phyloP scores from a whole-genome alignment of 2,797 vertebrate genomes.

The Esox masquinongy region DNA sequence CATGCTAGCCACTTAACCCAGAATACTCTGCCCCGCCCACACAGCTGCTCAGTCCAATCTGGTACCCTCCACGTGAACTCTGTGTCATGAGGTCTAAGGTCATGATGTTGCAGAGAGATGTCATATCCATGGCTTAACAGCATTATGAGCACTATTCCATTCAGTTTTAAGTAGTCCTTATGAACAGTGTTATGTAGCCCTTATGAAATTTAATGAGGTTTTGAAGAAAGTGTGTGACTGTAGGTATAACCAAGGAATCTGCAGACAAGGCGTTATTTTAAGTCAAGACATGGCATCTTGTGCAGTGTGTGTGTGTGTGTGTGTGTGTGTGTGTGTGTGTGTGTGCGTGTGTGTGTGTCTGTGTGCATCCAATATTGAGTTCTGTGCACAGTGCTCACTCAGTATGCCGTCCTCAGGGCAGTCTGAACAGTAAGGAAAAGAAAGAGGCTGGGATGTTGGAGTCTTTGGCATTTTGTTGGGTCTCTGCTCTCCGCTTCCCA shows the following conservation, averaged over 20 bases:
- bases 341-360: background rate
- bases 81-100: background rate
- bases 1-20: constrained; percentile 59
- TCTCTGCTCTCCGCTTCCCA: constrained; percentile 15
- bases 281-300: background rate
- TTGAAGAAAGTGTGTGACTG: background rate
- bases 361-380: constrained; percentile 9
- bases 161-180: background rate
- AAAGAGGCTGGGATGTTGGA: constrained; percentile 26
- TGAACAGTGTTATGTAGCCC: background rate
- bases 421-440: constrained; percentile 25
- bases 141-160: background rate
- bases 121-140: background rate
- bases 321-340: background rate
- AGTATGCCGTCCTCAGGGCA: constrained; percentile 30
- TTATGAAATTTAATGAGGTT: background rate
- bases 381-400: constrained; percentile 13
- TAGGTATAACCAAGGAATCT: background rate
- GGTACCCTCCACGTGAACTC: background rate
- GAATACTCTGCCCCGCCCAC: constrained; percentile 36
- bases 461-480: constrained; percentile 6
- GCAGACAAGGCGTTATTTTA: background rate
- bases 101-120: background rate
- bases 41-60: constrained; percentile 20
- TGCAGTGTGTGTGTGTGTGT: background rate